A percentile compares a stretch with the other conserved stretches of the same genome.
Conservation (phyloP, 2,888 invertebrate species). For the Ethmia dodecea region DNA sequence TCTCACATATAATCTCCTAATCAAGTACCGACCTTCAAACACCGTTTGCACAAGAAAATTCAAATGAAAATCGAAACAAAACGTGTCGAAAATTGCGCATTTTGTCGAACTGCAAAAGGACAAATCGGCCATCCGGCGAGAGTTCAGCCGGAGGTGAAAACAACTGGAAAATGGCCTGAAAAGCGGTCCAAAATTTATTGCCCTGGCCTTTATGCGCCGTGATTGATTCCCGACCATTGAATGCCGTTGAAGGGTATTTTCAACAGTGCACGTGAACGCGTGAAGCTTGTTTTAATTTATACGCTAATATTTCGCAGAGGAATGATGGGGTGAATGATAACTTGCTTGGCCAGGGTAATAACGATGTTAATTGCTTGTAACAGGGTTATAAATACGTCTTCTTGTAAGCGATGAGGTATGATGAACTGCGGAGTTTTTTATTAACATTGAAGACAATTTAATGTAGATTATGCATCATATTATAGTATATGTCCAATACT, state of each 20-base stretch:
- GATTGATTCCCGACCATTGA: slow-evolving; percentile 49
- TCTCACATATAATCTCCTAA: too few species aligned
- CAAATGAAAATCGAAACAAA: too few species aligned
- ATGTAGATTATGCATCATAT: too few species aligned
- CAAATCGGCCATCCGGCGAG: slow-evolving; percentile 32
- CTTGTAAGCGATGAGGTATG: too few species aligned
- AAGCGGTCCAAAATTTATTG: slow-evolving; percentile 53
- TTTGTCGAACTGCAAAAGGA: slow-evolving; percentile 25
- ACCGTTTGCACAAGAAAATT: too few species aligned
- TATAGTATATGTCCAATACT: too few species aligned
- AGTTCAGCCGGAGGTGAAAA: slow-evolving; percentile 53
- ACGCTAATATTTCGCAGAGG: slow-evolving; percentile 4
- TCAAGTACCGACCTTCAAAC: too few species aligned
- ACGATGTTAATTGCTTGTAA: too few species aligned
- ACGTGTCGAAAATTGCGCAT: not conserved
- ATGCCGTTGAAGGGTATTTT: slow-evolving; percentile 30
- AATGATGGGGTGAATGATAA: not conserved
- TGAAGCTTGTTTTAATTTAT: slow-evolving; percentile 21
- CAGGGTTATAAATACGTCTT: too few species aligned
- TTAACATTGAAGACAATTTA: too few species aligned
- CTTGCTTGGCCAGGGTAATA: too few species aligned
- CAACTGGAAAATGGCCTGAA: slow-evolving; percentile 57
- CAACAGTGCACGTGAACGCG: slow-evolving; percentile 11
- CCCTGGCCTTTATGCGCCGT: slow-evolving; percentile 36
- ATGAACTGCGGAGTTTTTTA: too few species aligned